phyloP scores from a whole-genome alignment of 2,113 vertebrate species.

The Ploceus nigricollis region DNA sequence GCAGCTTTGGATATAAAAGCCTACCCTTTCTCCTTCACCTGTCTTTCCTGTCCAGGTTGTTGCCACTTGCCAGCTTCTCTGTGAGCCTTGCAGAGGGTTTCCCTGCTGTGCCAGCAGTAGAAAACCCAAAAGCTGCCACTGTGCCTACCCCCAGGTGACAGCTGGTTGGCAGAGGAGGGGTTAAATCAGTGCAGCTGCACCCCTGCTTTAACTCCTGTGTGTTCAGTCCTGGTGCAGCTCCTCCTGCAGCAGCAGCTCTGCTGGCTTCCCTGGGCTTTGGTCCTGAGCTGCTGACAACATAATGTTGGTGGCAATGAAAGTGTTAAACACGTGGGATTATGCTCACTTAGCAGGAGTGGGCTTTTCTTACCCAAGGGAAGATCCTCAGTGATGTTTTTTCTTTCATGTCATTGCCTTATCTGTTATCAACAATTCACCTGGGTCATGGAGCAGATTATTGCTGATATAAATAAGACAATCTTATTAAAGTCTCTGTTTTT shows the following conservation, averaged over 20 bases:
- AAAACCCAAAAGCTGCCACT: neutral
- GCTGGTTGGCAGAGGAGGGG: neutral
- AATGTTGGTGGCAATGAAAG: neutral
- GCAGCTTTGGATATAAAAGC: neutral
- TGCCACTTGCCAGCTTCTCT: neutral
- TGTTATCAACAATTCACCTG: neutral
- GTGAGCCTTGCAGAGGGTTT: neutral
- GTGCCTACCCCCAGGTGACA: neutral
- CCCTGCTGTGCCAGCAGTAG: neutral
- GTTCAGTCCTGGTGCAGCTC: neutral
- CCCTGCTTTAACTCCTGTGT: neutral
- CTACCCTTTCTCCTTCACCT: neutral
- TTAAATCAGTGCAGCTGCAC: neutral
- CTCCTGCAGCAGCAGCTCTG: neutral
- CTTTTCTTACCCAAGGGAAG: neutral
- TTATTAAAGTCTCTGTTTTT: neutral
- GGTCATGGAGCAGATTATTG: neutral
- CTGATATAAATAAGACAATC: neutral
- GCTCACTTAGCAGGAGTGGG: neutral
- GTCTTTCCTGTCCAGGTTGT: neutral
- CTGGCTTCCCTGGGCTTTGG: neutral
- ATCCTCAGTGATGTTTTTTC: neutral
- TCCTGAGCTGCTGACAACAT: neutral
- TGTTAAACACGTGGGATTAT: accelerated
- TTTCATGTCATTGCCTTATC: neutral